Evolutionary conservation across 2,888 invertebrate genomes (phyloP), one percentile per base, ranked within the genome.

Genomic region (Calameuta filiformis): DNA sequence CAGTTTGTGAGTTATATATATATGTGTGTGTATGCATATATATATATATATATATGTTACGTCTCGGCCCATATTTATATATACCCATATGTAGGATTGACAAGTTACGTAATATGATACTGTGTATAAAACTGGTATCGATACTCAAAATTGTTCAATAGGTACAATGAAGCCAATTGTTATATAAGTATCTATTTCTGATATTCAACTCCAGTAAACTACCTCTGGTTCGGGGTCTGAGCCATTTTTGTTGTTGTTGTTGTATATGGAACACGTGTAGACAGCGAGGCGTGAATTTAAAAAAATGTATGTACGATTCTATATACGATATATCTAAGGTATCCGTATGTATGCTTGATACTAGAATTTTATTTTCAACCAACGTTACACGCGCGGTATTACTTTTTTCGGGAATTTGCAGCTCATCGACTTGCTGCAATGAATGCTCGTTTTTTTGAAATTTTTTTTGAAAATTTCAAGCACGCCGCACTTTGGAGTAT

Each of bases 141-240:
- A 76, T 73, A 76, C 79, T 73, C 73, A 37, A 69, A 73, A 79
- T 75, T 69, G 76, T 79, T 79, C 81, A 82, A 82, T 80, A 75
- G 79, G 68, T 73, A 78, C 75, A 81, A 81, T 80, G 75, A 81
- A 80, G 78, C 75, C 80, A 81, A 84, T 82, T 81, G 76, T 56
- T 56, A 9, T 23, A 56, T 23, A 56, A 56, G 56, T 56, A 56
- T 56, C 0, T 23, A 9, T 23, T 56, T 23, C 56, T 56, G 56
- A 6, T 56, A 23, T 56, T 56, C 56, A 23, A 23, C 56, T 56
- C 56, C 23, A 56, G 56, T 23, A 56, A 56, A 23, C 23, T 9
- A 23, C 23, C 23, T 2, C 9, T 56, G 56, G 23, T 23, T 56
- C 2, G 56, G 23, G 56, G 23, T 15, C 56, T 23, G 23, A 23